A percentile compares a stretch with the other conserved stretches of the same genome.
These are phyloP conservation scores for Arctopsyche grandis DNA, from an alignment of 1,140 invertebrate genomes.

Conservation along the genomic window DNA sequence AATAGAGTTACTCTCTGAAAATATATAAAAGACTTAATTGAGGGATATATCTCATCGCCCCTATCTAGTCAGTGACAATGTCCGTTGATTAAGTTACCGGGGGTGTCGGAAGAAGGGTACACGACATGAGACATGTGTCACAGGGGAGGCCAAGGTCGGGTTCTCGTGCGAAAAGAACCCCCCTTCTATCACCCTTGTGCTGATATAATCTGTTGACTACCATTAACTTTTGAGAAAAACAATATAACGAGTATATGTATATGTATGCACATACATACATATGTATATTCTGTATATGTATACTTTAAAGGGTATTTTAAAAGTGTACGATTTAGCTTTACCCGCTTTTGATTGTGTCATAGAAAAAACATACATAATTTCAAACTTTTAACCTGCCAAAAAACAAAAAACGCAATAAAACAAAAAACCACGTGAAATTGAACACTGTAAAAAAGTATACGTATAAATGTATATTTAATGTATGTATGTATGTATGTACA, in stretches of 20 bases:
- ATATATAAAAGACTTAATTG: too few species aligned
- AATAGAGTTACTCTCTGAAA: too few species aligned
- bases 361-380: background rate
- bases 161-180: constrained; percentile 8
- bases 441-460: background rate
- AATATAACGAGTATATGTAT: background rate
- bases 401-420: too few species aligned
- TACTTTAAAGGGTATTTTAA: background rate
- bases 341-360: background rate
- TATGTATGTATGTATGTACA: too few species aligned
- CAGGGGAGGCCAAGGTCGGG: constrained; percentile 17
- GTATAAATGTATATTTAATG: background rate
- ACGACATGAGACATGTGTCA: constrained; percentile 25
- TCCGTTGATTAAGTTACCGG: constrained; percentile 48
- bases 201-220: constrained; percentile 38
- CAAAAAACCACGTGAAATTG: background rate
- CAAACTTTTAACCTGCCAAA: background rate
- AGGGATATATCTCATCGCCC: constrained; percentile 11
- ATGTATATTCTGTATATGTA: background rate
- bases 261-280: too few species aligned
- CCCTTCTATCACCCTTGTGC: background rate
- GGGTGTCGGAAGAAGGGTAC: constrained; percentile 38
- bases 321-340: background rate
- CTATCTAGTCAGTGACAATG: constrained; percentile 48
- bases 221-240: constrained; percentile 17